phyloP scores from a whole-genome alignment of 2,797 vertebrate species.

The Remorina albescens region DNA sequence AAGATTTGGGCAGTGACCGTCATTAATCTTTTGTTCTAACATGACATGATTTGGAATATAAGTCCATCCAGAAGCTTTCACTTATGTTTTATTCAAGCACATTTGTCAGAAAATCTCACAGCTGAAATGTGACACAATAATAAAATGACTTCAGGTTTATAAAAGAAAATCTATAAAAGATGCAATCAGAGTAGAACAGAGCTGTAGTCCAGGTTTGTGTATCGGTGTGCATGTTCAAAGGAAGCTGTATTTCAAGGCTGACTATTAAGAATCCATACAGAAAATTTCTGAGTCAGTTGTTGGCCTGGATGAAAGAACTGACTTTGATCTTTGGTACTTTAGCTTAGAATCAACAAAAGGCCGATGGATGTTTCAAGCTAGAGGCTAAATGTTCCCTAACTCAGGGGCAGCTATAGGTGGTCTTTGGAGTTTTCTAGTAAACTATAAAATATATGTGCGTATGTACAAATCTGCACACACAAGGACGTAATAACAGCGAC shows the following conservation, averaged over 20 bases:
- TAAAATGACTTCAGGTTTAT: slow-evolving; percentile 7
- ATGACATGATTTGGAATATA: neutral
- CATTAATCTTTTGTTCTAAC: neutral
- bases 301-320: neutral
- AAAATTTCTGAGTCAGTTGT: neutral
- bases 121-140: neutral
- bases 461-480: neutral
- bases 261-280: neutral
- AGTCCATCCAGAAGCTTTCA: neutral
- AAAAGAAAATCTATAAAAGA: neutral
- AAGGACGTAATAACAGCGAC: neutral
- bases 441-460: neutral
- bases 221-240: neutral
- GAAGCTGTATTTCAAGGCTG: neutral
- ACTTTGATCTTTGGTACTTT: neutral
- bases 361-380: neutral
- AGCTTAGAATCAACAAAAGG: neutral
- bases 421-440: neutral
- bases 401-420: neutral
- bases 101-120: neutral
- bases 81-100: neutral
- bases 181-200: neutral
- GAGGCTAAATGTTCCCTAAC: neutral
- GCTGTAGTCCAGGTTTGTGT: neutral
- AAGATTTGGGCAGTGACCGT: neutral